Percentiles rank a stretch among this genome's conserved stretches.
phyloP scores from a whole-genome alignment of 2,888 invertebrate genomes.

The Cataglyphis livida region DNA sequence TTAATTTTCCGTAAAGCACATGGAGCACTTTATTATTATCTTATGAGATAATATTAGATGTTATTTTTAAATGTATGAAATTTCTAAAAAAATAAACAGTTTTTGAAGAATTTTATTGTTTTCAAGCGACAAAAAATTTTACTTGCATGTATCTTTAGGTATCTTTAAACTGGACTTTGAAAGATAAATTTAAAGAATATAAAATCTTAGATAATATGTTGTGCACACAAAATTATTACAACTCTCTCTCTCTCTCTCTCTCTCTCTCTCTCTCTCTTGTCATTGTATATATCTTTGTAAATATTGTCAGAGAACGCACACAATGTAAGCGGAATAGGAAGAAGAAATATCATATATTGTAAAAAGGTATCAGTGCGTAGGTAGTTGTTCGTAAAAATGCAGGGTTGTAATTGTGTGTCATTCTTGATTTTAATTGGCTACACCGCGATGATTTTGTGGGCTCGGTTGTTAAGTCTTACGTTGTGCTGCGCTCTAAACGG shows the following conservation, averaged over 20 bases:
- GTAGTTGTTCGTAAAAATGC: constrained; percentile 60
- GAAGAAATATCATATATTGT: constrained; percentile 28
- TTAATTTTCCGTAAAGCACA: neutral
- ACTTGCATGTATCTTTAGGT: neutral
- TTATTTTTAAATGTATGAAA: neutral
- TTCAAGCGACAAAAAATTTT: neutral
- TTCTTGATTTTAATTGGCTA: constrained; percentile 83
- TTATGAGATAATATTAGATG: neutral
- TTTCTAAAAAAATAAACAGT: neutral
- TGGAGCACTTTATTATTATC: neutral
- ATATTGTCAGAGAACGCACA: neutral
- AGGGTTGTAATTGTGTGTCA: constrained; percentile 81
- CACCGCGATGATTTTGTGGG: constrained; percentile 74
- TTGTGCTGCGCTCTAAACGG: constrained; percentile 81
- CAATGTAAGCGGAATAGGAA: constrained; percentile 23
- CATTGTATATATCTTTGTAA: neutral
- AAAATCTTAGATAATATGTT: neutral
- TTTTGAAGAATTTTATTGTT: neutral
- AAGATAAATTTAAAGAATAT: neutral
- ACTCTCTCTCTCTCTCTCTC: neutral
- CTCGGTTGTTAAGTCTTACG: constrained; percentile 83
- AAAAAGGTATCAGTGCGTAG: constrained; percentile 61
- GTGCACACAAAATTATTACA: neutral
- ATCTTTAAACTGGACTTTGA: neutral
- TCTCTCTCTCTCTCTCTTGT: neutral